phyloP scores from a whole-genome alignment of 2,888 invertebrate species.

The Sussaba pulchella region DNA sequence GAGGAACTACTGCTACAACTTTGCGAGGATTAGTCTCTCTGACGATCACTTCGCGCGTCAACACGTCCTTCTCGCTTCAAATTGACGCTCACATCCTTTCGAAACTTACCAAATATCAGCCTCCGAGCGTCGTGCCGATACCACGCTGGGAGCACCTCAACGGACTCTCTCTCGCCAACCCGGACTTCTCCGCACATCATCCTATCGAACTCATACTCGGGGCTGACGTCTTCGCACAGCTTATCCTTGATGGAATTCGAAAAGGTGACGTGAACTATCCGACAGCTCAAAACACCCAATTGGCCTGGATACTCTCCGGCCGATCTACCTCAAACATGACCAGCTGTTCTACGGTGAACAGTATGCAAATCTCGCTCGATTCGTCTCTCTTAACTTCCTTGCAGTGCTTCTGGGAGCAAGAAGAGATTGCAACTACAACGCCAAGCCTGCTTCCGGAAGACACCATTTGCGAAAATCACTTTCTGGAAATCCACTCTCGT shows the following conservation, averaged over 20 bases:
- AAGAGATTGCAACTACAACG: too few relatives aligned
- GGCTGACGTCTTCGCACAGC: constrained; percentile 13
- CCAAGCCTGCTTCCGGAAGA: too few relatives aligned
- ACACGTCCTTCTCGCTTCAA: background rate
- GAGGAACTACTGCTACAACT: too few relatives aligned
- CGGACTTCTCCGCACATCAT: too few relatives aligned
- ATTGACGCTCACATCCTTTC: background rate
- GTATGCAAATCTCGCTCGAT: background rate
- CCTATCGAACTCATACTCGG: constrained; percentile 32
- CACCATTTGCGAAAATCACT: constrained; percentile 10
- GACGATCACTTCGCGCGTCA: background rate
- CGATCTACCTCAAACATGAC: background rate
- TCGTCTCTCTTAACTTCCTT: background rate
- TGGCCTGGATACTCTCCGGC: constrained; percentile 39
- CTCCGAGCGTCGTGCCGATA: background rate
- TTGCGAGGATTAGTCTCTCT: background rate
- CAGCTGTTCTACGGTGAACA: constrained; percentile 16
- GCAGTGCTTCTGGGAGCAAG: too few relatives aligned
- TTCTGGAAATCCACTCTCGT: constrained; percentile 56
- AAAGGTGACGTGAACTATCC: background rate
- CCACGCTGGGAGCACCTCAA: background rate
- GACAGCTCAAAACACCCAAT: too few relatives aligned
- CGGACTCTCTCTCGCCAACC: background rate
- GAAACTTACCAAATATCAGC: background rate
- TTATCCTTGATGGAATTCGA: constrained; percentile 16